Conservation (phyloP, 30 jellyfish, hydroid and myxozoan species). For the Catostylus mosaicus region DNA sequence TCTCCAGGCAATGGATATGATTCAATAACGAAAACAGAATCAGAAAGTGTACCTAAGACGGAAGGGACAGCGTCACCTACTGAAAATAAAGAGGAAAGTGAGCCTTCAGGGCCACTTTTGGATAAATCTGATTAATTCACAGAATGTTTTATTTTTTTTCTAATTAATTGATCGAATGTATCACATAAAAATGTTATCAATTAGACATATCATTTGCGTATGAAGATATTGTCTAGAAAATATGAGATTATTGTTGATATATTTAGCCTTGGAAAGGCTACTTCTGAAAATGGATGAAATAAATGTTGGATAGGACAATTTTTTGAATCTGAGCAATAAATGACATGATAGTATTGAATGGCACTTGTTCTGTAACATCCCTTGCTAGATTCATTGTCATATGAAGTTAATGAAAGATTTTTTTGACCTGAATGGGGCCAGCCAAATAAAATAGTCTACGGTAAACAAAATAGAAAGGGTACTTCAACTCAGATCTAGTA, state of each 20-base stretch:
- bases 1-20: conserved; percentile 85
- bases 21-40: conserved; percentile 40
- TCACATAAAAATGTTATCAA: neutral
- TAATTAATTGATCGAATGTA: neutral
- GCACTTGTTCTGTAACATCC: no score
- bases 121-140: conserved; percentile 17
- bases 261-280: neutral
- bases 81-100: neutral
- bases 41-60: neutral
- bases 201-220: neutral
- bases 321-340: no score
- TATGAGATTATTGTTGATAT: neutral
- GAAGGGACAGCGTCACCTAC: neutral
- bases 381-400: no score
- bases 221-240: neutral
- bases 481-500: no score
- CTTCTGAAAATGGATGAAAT: no score
- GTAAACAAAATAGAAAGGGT: no score
- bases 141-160: neutral
- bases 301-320: no score
- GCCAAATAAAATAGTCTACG: no score
- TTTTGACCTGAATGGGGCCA: no score
- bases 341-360: no score
- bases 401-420: no score
- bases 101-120: neutral